These are phyloP conservation scores for Lysandra coridon DNA, from an alignment of 2,888 invertebrate species.

Conservation along the genomic window DNA sequence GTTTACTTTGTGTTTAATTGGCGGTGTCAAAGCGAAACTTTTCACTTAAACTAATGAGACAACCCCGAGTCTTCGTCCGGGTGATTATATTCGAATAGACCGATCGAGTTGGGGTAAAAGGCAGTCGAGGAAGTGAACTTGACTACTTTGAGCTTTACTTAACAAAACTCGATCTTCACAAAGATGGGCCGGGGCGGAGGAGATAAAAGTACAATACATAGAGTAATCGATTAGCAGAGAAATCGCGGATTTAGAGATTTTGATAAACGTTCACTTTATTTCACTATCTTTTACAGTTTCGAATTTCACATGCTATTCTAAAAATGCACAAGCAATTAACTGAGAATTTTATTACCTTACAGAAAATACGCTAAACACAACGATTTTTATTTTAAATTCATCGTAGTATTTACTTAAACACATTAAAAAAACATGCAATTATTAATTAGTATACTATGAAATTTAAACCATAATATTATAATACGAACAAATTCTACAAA, in stretches of 20 bases:
- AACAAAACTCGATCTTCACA: slow-evolving; percentile 32
- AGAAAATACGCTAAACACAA: not conserved
- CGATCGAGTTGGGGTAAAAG: slow-evolving; percentile 49
- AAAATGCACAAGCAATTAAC: not conserved
- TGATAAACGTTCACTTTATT: too few species aligned
- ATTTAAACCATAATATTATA: not conserved
- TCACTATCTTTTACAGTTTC: too few species aligned
- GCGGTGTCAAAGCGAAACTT: slow-evolving; percentile 59
- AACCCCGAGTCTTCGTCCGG: slow-evolving; percentile 46
- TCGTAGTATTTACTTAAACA: too few species aligned
- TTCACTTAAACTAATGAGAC: slow-evolving; percentile 59
- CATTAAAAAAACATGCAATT: too few species aligned
- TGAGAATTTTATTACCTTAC: not conserved
- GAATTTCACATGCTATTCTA: too few species aligned
- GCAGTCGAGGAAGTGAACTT: slow-evolving; percentile 40
- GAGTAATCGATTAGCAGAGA: slow-evolving; percentile 30
- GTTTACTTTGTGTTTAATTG: slow-evolving; percentile 34
- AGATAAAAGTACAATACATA: slow-evolving; percentile 30
- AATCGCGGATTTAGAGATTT: not conserved
- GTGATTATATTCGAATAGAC: slow-evolving; percentile 73
- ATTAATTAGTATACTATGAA: too few species aligned
- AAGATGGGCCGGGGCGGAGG: slow-evolving; percentile 28
- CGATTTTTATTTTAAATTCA: too few species aligned
- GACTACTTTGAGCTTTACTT: slow-evolving; percentile 34
- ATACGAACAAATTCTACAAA: not conserved